A percentile compares a stretch with the other conserved stretches of the same genome.
phyloP scores from a whole-genome alignment of 1,140 invertebrate species.

The Cyclargus thomasi region DNA sequence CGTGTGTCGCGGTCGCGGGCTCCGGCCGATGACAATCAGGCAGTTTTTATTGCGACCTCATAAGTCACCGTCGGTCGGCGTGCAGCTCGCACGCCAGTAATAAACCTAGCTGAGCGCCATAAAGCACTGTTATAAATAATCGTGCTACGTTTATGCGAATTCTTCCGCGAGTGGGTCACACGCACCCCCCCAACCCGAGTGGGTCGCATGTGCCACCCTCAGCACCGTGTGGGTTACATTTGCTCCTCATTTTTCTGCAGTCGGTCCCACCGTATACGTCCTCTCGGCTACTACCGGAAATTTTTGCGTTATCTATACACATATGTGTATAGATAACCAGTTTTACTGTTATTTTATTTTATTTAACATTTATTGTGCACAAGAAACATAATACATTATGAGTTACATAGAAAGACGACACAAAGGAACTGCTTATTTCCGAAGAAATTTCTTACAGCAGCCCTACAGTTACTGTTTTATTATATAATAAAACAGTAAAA shows the following conservation, averaged over 20 bases:
- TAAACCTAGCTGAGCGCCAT: neutral
- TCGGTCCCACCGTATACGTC: neutral
- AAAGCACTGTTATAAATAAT: neutral
- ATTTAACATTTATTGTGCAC: too few species aligned
- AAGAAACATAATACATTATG: too few species aligned
- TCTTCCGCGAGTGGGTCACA: neutral
- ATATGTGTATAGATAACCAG: too few species aligned
- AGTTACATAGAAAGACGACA: too few species aligned
- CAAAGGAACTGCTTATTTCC: too few species aligned
- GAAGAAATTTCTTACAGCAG: too few species aligned
- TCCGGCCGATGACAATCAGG: neutral
- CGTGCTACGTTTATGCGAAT: neutral
- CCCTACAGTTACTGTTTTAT: too few species aligned
- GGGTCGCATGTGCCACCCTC: neutral
- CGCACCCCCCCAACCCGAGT: neutral
- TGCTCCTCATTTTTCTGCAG: neutral
- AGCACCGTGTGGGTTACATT: neutral
- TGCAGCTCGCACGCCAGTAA: neutral
- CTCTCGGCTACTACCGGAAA: too few species aligned
- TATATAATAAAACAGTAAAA: too few species aligned
- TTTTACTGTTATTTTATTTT: too few species aligned
- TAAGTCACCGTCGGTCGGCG: neutral
- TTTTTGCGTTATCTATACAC: too few species aligned
- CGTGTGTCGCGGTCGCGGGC: neutral
- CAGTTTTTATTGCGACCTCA: neutral